These are phyloP conservation scores for Babylonia areolata DNA, from an alignment of 1,140 invertebrate genomes.

Conservation along the genomic window DNA sequence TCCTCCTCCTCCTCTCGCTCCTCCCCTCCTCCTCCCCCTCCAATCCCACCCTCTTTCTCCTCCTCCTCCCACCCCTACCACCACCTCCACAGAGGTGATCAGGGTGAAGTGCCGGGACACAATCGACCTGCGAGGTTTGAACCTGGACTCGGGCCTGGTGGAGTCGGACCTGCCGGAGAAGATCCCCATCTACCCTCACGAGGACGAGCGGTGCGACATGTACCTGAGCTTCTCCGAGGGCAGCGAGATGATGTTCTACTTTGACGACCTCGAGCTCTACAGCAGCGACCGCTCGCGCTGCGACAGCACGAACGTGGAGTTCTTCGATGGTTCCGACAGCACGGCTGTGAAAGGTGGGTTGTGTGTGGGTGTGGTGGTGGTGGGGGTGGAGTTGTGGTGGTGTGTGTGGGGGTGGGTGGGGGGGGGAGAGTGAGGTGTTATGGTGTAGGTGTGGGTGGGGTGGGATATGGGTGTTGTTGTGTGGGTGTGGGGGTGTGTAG, in stretches of 20 bases:
- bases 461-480: too few species aligned
- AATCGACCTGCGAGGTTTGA: neutral
- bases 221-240: conserved; percentile 14
- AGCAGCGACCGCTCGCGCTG: neutral
- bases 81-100: neutral
- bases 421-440: too few species aligned
- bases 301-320: conserved; percentile 14
- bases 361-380: too few species aligned
- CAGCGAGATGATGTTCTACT: conserved; percentile 35
- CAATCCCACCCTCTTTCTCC: neutral
- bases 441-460: neutral
- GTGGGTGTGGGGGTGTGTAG: neutral
- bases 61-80: neutral
- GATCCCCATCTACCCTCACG: conserved; percentile 37
- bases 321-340: conserved; percentile 23
- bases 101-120: conserved; percentile 23
- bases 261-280: conserved; percentile 23
- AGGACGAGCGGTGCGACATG: conserved; percentile 28
- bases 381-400: too few species aligned
- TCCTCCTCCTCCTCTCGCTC: neutral
- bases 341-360: neutral
- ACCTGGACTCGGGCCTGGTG: conserved; percentile 14
- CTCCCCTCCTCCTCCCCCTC: neutral
- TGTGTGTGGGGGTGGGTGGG: too few species aligned
- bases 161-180: neutral